Percentiles rank a stretch among this genome's conserved stretches.
These are phyloP conservation scores for Xyrichtys novacula DNA, from an alignment of 2,797 vertebrate species.

Conservation along the genomic window DNA sequence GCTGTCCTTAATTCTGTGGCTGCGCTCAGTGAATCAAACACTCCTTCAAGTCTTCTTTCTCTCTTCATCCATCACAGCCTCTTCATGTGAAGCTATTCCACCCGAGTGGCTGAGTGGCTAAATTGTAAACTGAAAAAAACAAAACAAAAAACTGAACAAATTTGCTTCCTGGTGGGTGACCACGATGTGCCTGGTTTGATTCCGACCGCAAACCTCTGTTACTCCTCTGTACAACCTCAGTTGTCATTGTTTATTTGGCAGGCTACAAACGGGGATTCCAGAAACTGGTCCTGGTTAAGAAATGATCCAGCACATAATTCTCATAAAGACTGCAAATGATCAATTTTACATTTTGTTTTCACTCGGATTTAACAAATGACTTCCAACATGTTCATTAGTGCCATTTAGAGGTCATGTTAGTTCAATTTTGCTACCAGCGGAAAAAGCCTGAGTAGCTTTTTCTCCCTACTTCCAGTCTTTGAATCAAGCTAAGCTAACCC, in stretches of 20 bases:
- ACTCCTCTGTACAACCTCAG: neutral
- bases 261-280: slow-evolving; percentile 19
- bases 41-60: neutral
- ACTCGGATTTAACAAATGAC: neutral
- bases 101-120: slow-evolving; percentile 22
- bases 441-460: neutral
- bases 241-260: slow-evolving; percentile 38
- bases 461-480: neutral
- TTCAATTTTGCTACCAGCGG: neutral
- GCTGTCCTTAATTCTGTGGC: slow-evolving; percentile 9
- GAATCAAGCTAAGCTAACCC: neutral
- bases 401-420: too few relatives aligned
- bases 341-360: slow-evolving; percentile 4
- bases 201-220: slow-evolving; percentile 26
- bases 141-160: slow-evolving; percentile 46
- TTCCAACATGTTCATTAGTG: neutral
- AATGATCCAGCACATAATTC: slow-evolving; percentile 19
- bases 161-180: slow-evolving; percentile 19
- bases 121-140: slow-evolving; percentile 36
- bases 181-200: slow-evolving; percentile 1
- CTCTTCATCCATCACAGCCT: slow-evolving; percentile 20
- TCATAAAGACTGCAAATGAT: slow-evolving; percentile 2
- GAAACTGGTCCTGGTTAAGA: slow-evolving; percentile 9
- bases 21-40: slow-evolving; percentile 14
- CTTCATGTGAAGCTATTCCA: slow-evolving; percentile 45